Conservation (phyloP, 2,797 vertebrate genomes). For the Pteronotus mesoamericanus region DNA sequence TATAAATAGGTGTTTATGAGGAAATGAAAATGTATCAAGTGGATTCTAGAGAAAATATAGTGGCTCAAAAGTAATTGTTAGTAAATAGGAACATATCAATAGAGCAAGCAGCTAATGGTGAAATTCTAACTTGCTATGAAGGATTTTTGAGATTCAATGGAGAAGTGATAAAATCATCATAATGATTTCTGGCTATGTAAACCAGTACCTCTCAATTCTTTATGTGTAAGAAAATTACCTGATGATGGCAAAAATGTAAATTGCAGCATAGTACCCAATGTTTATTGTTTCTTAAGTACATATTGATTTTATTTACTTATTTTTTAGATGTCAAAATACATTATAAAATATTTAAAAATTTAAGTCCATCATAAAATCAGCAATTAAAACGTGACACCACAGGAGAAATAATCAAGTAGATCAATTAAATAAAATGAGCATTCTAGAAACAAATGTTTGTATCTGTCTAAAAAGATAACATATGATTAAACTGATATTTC, state of each 20-base stretch:
- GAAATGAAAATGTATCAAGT: background rate
- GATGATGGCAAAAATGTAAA: background rate
- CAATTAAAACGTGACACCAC: too few relatives aligned
- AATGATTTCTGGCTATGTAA: background rate
- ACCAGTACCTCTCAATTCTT: background rate
- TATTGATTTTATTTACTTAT: too few relatives aligned
- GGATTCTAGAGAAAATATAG: background rate
- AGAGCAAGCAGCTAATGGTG: slow-evolving; percentile 39
- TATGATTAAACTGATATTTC: too few relatives aligned
- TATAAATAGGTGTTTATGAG: background rate
- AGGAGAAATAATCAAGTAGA: too few relatives aligned
- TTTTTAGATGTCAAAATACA: too few relatives aligned
- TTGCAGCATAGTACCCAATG: background rate
- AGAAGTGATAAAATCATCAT: slow-evolving; percentile 65
- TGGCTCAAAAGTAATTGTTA: background rate
- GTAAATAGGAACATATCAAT: background rate
- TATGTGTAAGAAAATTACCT: background rate
- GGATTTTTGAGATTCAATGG: slow-evolving; percentile 59
- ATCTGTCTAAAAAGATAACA: too few relatives aligned
- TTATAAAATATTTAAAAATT: too few relatives aligned
- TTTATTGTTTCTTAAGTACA: too few relatives aligned
- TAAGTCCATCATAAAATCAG: too few relatives aligned
- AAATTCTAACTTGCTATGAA: background rate
- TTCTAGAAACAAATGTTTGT: too few relatives aligned
- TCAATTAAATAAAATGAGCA: too few relatives aligned